Percentiles rank a stretch among this genome's conserved stretches.
Evolutionary conservation across 2,113 vertebrate genomes (phyloP).

Genomic region (Aythya baeri): DNA sequence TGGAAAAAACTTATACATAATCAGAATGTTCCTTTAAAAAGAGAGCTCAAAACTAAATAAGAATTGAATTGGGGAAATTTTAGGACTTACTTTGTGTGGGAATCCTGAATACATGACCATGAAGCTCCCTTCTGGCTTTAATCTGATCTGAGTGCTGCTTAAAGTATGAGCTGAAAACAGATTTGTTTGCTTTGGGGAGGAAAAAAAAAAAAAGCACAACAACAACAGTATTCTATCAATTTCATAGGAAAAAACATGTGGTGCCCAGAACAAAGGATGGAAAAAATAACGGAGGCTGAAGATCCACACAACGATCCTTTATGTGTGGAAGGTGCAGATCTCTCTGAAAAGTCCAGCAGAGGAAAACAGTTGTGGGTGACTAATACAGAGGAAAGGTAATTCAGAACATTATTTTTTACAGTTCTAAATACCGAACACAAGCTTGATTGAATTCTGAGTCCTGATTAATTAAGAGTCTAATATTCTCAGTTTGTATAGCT

Average conservation of each 20-base stretch:
- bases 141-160: background rate
- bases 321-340: background rate
- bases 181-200: background rate
- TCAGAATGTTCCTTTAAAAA: background rate
- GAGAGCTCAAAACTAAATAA: background rate
- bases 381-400: conserved; percentile 79
- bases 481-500: background rate
- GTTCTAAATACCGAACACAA: background rate
- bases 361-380: conserved; percentile 1
- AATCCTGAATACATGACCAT: background rate
- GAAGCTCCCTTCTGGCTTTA: background rate
- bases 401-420: background rate
- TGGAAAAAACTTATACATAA: background rate
- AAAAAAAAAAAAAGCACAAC: background rate
- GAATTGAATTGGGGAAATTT: background rate
- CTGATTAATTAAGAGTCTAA: background rate
- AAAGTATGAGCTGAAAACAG: background rate
- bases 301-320: background rate
- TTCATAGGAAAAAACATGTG: conserved; percentile 56
- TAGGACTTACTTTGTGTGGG: background rate
- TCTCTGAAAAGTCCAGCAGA: background rate
- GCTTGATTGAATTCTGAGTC: background rate
- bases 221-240: background rate
- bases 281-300: conserved; percentile 28
- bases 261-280: conserved; percentile 58